Conservation (phyloP, 2,113 vertebrate genomes). For the Bettongia penicillata region DNA sequence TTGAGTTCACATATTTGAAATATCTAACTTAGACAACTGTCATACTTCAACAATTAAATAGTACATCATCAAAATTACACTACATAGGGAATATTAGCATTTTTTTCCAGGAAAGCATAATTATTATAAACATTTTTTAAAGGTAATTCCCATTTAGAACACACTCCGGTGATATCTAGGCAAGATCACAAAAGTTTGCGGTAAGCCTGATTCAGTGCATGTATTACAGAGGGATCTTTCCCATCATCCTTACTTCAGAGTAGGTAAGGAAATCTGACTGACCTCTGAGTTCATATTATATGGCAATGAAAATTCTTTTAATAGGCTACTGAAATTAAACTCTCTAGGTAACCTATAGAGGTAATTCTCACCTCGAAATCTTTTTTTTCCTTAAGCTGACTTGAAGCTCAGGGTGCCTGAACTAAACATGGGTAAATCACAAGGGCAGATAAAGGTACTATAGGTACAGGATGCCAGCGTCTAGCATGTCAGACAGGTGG, state of each 20-base stretch:
- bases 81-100: slow-evolving; percentile 7
- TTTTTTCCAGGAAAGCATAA: not conserved
- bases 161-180: not conserved
- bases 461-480: not conserved
- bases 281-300: not conserved
- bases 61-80: slow-evolving; percentile 16
- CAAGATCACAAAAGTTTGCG: not conserved
- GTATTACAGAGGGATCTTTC: not conserved
- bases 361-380: not conserved
- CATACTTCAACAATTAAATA: not conserved
- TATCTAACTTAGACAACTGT: not conserved
- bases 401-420: not conserved
- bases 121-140: slow-evolving; percentile 8
- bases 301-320: not conserved
- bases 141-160: not conserved
- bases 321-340: not conserved
- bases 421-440: not conserved
- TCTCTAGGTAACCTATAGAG: not conserved
- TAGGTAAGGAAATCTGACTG: not conserved
- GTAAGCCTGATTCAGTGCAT: not conserved
- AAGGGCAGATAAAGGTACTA: not conserved
- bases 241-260: not conserved
- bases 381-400: not conserved
- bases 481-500: not conserved
- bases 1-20: slow-evolving; percentile 54